These are phyloP conservation scores for Dynastes hyllus DNA, from an alignment of 2,888 invertebrate genomes.

Conservation along the genomic window DNA sequence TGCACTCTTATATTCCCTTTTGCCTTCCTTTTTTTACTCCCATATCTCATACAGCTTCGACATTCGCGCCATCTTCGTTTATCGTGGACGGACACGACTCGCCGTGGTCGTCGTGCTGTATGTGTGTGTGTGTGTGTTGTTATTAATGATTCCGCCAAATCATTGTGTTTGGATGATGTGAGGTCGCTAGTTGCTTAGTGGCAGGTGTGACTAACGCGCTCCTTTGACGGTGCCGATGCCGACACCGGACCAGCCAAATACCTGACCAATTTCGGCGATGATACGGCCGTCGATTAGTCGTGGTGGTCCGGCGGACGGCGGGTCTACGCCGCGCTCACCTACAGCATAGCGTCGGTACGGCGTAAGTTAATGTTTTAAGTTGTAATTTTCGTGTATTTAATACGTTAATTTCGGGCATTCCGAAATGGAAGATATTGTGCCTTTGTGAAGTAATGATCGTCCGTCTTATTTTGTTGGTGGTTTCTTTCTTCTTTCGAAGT, in stretches of 20 bases:
- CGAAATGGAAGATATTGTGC: slow-evolving; percentile 24
- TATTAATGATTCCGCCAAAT: slow-evolving; percentile 70
- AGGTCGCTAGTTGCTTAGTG: slow-evolving; percentile 61
- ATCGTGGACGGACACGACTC: too few relatives aligned
- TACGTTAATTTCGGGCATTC: slow-evolving; percentile 39
- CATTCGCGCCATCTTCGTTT: slow-evolving; percentile 7
- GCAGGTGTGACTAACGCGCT: slow-evolving; percentile 71
- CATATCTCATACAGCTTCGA: not conserved
- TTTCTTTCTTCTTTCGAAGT: not conserved
- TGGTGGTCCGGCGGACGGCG: slow-evolving; percentile 58
- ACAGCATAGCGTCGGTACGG: slow-evolving; percentile 65
- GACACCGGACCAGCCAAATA: slow-evolving; percentile 65
- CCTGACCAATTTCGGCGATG: slow-evolving; percentile 35
- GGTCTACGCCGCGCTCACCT: slow-evolving; percentile 65
- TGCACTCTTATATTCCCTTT: not conserved
- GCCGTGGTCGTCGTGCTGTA: not conserved
- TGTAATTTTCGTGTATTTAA: slow-evolving; percentile 67
- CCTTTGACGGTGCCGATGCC: slow-evolving; percentile 67
- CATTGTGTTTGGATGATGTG: slow-evolving; percentile 67
- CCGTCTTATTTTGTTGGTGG: not conserved
- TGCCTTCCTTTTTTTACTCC: not conserved
- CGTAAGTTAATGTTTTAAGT: slow-evolving; percentile 69
- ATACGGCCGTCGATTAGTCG: not conserved
- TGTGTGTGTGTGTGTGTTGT: slow-evolving; percentile 53
- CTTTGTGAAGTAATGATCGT: slow-evolving; percentile 25